Percentiles rank a stretch among this genome's conserved stretches.
Conservation (phyloP, 2,113 vertebrate genomes). For the Tachysurus fulvidraco region DNA sequence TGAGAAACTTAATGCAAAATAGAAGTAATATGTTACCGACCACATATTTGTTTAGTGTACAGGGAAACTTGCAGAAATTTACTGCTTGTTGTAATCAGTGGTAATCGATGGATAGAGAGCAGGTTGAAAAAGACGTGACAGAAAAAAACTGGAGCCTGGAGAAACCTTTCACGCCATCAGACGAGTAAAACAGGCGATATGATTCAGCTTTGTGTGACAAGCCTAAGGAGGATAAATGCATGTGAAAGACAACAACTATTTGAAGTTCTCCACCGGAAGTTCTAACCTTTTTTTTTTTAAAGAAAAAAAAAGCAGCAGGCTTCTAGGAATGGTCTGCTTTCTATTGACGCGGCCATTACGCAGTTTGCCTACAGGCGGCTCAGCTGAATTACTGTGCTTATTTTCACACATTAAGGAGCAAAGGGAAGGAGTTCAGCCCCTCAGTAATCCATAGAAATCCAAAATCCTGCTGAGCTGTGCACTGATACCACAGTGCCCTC, state of each 20-base stretch:
- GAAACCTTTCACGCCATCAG: background rate
- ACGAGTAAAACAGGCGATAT: background rate
- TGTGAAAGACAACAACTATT: background rate
- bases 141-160: background rate
- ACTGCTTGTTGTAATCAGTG: background rate
- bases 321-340: conserved; percentile 19
- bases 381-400: conserved; percentile 46
- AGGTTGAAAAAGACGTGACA: background rate
- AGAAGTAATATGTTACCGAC: background rate
- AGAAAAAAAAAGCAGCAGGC: background rate
- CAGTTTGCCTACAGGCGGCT: conserved; percentile 28
- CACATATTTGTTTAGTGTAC: background rate
- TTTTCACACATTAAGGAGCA: conserved; percentile 31
- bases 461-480: background rate
- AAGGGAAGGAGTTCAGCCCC: conserved; percentile 13
- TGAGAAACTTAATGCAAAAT: background rate
- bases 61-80: background rate
- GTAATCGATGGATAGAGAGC: background rate
- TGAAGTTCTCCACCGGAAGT: background rate
- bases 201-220: conserved; percentile 13
- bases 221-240: background rate
- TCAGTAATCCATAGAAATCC: background rate
- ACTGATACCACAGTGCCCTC: conserved; percentile 47
- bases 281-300: background rate
- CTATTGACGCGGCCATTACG: conserved; percentile 21